These are phyloP conservation scores for Drosophila ustulata DNA, from an alignment of 2,888 invertebrate genomes.

Conservation along the genomic window DNA sequence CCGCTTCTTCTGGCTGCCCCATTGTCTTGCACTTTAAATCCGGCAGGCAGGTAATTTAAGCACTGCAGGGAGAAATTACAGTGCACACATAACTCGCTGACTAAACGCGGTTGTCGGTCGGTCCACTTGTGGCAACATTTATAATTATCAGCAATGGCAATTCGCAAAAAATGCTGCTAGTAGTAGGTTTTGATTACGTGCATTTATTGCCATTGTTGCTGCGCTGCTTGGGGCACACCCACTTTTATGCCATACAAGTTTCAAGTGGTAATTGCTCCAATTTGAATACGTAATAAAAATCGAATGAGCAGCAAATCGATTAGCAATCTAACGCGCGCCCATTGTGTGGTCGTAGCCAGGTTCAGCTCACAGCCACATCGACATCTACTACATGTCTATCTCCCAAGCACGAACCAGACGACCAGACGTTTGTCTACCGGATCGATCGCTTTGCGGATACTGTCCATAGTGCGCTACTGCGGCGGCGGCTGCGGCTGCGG, in stretches of 20 bases:
- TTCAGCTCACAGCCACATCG: neutral
- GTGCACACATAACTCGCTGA: constrained; percentile 19
- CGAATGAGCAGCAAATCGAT: constrained; percentile 80
- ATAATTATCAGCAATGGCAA: constrained; percentile 70
- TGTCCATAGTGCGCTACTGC: constrained; percentile 43
- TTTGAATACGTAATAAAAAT: constrained; percentile 80
- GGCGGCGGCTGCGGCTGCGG: constrained; percentile 26
- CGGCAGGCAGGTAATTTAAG: constrained; percentile 73
- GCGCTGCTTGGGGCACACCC: constrained; percentile 65
- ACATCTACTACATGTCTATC: constrained; percentile 12
- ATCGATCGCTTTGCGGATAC: constrained; percentile 76
- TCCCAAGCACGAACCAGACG: constrained; percentile 67
- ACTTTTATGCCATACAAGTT: constrained; percentile 77
- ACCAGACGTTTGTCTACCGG: constrained; percentile 71
- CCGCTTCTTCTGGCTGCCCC: constrained; percentile 40
- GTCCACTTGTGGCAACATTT: constrained; percentile 66
- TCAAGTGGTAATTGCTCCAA: constrained; percentile 82
- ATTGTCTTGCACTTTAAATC: constrained; percentile 64
- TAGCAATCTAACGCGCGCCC: constrained; percentile 81
- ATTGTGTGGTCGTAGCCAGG: constrained; percentile 76
- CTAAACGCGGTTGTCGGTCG: constrained; percentile 53
- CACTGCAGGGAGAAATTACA: constrained; percentile 69
- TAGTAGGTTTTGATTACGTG: constrained; percentile 28
- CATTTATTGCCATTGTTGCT: constrained; percentile 23
- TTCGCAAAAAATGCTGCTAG: constrained; percentile 54